Evolutionary conservation across 2,113 vertebrate genomes (phyloP), one percentile per base, ranked within the genome.

Genomic region (Cephalopholis sonnerati): DNA sequence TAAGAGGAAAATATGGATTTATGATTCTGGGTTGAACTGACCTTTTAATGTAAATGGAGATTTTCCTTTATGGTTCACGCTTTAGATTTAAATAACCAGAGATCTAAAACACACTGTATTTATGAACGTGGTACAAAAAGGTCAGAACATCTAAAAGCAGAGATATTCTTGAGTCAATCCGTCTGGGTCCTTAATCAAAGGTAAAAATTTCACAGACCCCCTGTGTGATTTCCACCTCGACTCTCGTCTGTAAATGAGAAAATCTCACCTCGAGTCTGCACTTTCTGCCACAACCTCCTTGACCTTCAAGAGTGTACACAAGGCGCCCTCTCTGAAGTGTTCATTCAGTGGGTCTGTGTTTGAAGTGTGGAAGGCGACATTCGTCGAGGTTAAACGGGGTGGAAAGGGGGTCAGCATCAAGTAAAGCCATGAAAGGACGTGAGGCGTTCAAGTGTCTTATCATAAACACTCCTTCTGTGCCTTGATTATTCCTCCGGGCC

Each of bases 381-480:
- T 86, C 2, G 17, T 29, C 5, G 41, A 79, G 75, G 64, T 68
- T 70, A 85, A 91, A 79, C 55, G 18, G 80, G 58, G 53, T 2
- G 29, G 59, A 72, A 53, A 72, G 54, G 54, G 39, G 74, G 81
- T 81, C 80, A 48, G 63, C 55, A 41, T 74, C 83, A 64, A 90
- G 74, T 50, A 25, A 63, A 68, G 32, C 74, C 64, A 83, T 54
- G n/a, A 88, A 82, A 85, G 58, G 57, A 67, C 46, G 51, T 0
- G 18, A 79, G 11, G 25, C 50, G 32, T 79, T 88, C 59, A 87
- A 83, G 84, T 76, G 79, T 77, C 90, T 92, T 85, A 90, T 91
- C 89, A 82, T 87, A 91, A 91, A 91, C 79, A 53, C 64, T 79
- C 91, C 85, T 54, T 87, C 87, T 91, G 87, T 57, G 67, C 74